These are phyloP conservation scores for Melanerpes formicivorus DNA, from an alignment of 2,113 vertebrate genomes.

Conservation along the genomic window DNA sequence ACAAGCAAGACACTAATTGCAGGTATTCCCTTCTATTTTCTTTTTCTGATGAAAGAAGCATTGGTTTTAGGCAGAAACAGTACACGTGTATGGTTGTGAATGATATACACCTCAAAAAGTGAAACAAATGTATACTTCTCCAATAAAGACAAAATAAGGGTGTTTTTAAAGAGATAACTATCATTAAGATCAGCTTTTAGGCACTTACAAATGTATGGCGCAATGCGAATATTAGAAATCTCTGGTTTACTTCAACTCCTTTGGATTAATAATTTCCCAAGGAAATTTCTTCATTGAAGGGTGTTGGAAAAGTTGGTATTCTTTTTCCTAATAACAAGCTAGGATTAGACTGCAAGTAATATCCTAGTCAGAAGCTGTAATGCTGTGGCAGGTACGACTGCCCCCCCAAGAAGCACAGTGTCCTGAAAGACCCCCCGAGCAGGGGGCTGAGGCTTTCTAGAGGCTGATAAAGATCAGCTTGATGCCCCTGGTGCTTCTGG, in stretches of 20 bases:
- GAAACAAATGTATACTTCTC: neutral
- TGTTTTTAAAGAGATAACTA: neutral
- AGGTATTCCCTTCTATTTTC: neutral
- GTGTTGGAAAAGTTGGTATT: neutral
- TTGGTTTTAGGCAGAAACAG: neutral
- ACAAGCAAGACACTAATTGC: neutral
- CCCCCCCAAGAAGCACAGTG: no score
- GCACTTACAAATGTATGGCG: neutral
- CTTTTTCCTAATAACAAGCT: neutral
- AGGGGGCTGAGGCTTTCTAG: no score
- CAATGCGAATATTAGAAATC: neutral
- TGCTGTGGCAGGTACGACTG: no score
- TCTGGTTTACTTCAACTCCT: neutral
- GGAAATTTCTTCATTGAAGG: neutral
- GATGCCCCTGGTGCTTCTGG: no score
- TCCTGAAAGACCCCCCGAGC: no score
- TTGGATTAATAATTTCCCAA: neutral
- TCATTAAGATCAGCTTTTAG: neutral
- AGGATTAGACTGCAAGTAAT: neutral
- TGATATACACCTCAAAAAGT: neutral
- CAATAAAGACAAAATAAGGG: neutral
- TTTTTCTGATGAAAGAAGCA: neutral
- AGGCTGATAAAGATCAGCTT: no score
- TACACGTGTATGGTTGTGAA: neutral
- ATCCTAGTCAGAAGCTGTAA: neutral